Base-by-base conservation (phyloP, 2,113 vertebrate species). In the Cottus gobio region DNA sequence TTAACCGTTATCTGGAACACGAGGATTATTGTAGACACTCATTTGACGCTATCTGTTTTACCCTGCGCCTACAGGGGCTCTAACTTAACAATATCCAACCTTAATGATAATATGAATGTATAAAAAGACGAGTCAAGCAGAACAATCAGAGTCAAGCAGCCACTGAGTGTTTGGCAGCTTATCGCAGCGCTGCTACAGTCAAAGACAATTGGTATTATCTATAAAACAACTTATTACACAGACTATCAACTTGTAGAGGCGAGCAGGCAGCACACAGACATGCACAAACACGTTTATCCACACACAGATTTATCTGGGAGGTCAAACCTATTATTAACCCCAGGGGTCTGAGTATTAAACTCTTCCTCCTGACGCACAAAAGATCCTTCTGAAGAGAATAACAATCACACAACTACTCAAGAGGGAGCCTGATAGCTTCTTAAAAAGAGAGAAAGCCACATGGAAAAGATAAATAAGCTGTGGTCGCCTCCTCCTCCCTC, bases 261-360 rank as follows among this genome's bases (percentile, higher is more conserved):
- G 58, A 13, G 8, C 15, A 78, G 44, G 62, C 34, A n/a, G 62
- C 62, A 6, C 71, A 74, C 31, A 86, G 22, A 80, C 80, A 71
- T 2, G 26, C 46, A 80, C 78, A 89, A 77, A 85, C 85, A 85
- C 74, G 68, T 62, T 28, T 4, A 71, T 16, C 76, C 56, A 71
- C 79, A 71, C 67, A 56, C 22, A 78, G 64, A 70, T 87, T 93
- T 93, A 93, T 93, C 90, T 85, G 68, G n/a, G 36, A 86, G 92
- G 93, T 93, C 93, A 92, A 89, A 88, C 73, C 84, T 87, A 87
- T 89, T 89, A 95, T 93, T 95, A 94, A 93, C 93, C 91, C 83
- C 91, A 0, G 26, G 74, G 84, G 88, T 79, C 76, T 74, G 62
- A 58, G 78, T 83, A 86, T 90, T 89, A 88, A 90, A 91, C 60